Conservation (phyloP, 1,140 invertebrate genomes). For the Probaryconus sp. region DNA sequence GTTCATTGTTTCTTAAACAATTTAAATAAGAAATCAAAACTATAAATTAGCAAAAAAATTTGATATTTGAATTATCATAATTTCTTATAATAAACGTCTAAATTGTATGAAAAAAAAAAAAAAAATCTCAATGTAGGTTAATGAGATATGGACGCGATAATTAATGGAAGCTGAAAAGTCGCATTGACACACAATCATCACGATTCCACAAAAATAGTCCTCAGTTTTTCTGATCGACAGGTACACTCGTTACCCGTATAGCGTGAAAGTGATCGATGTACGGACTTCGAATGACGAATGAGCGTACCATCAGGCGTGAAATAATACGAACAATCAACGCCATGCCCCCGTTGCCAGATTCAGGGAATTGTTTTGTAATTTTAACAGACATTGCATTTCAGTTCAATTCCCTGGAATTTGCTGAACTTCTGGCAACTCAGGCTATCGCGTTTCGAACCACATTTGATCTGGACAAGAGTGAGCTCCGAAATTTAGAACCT, state of each 20-base stretch:
- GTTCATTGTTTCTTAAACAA: too few species aligned
- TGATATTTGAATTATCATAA: too few species aligned
- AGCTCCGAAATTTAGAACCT: slow-evolving; percentile 3
- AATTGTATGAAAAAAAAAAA: too few species aligned
- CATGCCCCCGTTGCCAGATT: slow-evolving; percentile 4
- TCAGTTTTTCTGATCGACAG: slow-evolving; percentile 15
- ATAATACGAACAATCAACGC: slow-evolving; percentile 11
- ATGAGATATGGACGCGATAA: slow-evolving; percentile 12
- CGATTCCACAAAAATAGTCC: slow-evolving; percentile 32
- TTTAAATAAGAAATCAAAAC: too few species aligned
- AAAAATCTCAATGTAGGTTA: too few species aligned
- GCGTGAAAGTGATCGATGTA: slow-evolving; percentile 37
- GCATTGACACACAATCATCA: slow-evolving; percentile 5
- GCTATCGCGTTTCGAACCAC: not conserved
- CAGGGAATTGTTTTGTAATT: too few species aligned
- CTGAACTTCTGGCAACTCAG: not conserved
- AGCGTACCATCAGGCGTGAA: slow-evolving; percentile 21
- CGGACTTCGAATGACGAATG: slow-evolving; percentile 38
- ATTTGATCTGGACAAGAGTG: slow-evolving; percentile 2
- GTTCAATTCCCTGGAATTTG: not conserved
- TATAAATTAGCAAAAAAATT: too few species aligned
- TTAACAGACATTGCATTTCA: too few species aligned
- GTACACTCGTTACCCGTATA: slow-evolving; percentile 36
- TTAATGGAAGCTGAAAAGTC: slow-evolving; percentile 30
- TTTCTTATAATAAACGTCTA: too few species aligned